phyloP scores from a whole-genome alignment of 2,888 invertebrate species.

The Hoplodrina ambigua region DNA sequence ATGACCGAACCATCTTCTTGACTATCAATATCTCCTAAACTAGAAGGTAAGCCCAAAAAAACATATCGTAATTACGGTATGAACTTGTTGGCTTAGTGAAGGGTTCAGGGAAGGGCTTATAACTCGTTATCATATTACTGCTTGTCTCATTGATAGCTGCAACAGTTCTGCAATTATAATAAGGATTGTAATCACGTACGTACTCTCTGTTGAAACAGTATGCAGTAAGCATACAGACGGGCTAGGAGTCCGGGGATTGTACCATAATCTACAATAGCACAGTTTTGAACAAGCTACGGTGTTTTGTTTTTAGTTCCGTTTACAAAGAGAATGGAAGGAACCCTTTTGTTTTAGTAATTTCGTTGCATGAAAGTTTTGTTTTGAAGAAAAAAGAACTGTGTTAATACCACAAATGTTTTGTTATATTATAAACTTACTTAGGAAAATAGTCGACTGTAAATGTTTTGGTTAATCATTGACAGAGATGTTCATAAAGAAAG shows the following conservation, averaged over 20 bases:
- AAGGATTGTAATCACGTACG: conserved; percentile 27
- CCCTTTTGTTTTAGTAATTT: conserved; percentile 2
- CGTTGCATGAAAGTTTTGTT: not conserved
- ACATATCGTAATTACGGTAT: too few species aligned
- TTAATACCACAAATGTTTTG: too few species aligned
- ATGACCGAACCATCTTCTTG: too few species aligned
- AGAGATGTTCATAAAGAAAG: too few species aligned
- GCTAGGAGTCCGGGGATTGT: not conserved
- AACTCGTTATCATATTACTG: not conserved
- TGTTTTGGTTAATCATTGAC: too few species aligned
- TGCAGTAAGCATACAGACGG: conserved; percentile 21
- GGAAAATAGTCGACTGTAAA: too few species aligned
- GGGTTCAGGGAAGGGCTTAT: too few species aligned
- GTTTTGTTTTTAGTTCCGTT: conserved; percentile 12
- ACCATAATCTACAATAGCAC: conserved; percentile 22
- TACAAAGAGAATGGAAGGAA: conserved; percentile 1
- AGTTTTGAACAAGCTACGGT: conserved; percentile 14
- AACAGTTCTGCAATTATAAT: conserved; percentile 21
- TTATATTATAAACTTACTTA: too few species aligned
- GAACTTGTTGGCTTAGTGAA: too few species aligned
- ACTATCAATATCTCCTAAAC: too few species aligned
- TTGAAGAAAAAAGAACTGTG: too few species aligned
- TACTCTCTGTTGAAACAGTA: conserved; percentile 13
- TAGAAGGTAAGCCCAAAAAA: too few species aligned
- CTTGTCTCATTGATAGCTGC: not conserved